Base-by-base conservation (phyloP, 2,888 invertebrate species). In the Caradrina clavipalpis region DNA sequence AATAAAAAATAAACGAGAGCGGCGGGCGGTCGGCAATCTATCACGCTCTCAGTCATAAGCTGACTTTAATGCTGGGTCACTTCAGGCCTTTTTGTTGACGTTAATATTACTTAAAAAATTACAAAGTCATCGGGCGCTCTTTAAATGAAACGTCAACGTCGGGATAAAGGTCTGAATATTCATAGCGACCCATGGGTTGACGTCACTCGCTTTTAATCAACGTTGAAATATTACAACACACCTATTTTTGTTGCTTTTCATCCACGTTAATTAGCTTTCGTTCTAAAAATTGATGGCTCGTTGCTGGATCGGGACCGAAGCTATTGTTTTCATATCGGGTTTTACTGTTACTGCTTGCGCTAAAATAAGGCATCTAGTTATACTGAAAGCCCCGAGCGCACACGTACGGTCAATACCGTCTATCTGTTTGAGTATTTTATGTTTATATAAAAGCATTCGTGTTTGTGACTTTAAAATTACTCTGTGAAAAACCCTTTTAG, bases 11-110 rank as follows among this genome's bases (percentile, higher is more conserved):
- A 94, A 93, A 92, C 92, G 92, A 84, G 87, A 87, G 80, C 84
- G 84, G 84, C 84, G 85, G 86, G 86, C 88, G 88, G 88, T 80
- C 88, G 90, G 94, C 92, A 93, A 95, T 95, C 95, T 95, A 95
- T 95, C 95, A 95, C 94, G 91, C 88, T 87, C 91, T 91, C 90
- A 92, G 93, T 93, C 94, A 94, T 94, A 95, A 94, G 93, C 94
- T 91, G 95, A 94, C 94, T 94, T 94, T 95, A 94, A 94, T 94
- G 94, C 94, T 94, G 91, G 94, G 94, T 94, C 95, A 94, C 95
- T 95, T 93, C 91, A 93, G 91, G 87, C 93, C 94, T 94, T 94
- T 95, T 95, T 94, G 94, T 93, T 93, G 94, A 92, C 94, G 93
- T 92, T 93, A 92, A 93, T 94, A 93, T 93, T 93, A 93, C 93